Evolutionary conservation across 1,140 invertebrate species (phyloP).

Genomic region (Cyphomyrmex costatus): DNA sequence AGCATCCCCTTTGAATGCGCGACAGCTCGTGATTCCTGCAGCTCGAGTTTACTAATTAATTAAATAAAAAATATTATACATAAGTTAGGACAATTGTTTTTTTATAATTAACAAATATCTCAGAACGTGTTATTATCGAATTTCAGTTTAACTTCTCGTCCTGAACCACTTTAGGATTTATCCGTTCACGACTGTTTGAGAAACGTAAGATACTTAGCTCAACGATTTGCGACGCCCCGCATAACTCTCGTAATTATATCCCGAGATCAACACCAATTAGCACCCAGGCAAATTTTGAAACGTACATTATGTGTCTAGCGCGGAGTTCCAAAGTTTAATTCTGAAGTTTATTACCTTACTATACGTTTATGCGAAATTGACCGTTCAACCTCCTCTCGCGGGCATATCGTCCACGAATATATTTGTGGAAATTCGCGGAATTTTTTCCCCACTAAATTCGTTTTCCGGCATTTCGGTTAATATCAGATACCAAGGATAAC

Average conservation of each 20-base stretch:
- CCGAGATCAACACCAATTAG: constrained; percentile 53
- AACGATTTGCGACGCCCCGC: constrained; percentile 25
- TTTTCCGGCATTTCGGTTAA: constrained; percentile 52
- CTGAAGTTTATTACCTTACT: constrained; percentile 49
- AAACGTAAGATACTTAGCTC: constrained; percentile 16
- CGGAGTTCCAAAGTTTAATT: constrained; percentile 36
- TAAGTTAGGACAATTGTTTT: background rate
- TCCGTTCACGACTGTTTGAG: background rate
- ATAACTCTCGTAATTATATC: constrained; percentile 31
- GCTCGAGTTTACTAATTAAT: constrained; percentile 2
- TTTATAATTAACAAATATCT: background rate
- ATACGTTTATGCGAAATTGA: constrained; percentile 21
- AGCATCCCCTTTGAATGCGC: background rate
- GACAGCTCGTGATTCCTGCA: background rate
- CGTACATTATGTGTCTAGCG: constrained; percentile 23
- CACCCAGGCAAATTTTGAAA: constrained; percentile 15
- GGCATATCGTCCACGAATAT: background rate
- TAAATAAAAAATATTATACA: background rate
- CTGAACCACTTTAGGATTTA: background rate
- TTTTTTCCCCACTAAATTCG: constrained; percentile 24
- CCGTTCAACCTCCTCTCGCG: background rate
- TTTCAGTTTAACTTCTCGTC: background rate
- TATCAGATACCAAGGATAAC: constrained; percentile 62
- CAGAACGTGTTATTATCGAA: background rate
- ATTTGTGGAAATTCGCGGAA: constrained; percentile 43